Evolutionary conservation across 1,140 invertebrate species (phyloP), one percentile per base, ranked within the genome.

Genomic region (Polypedilum vanderplanki): DNA sequence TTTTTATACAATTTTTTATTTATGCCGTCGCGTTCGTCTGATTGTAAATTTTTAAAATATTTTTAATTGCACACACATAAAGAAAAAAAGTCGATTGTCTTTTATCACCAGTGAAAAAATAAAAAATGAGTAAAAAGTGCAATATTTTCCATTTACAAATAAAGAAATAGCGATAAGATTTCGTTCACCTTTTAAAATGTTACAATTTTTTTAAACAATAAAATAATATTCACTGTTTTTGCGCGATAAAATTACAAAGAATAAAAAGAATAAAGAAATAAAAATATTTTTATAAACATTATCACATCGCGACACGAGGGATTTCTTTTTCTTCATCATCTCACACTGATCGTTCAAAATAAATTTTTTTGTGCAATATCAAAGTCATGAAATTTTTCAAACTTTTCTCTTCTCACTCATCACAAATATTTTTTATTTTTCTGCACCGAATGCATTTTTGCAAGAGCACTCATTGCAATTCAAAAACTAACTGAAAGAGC

Each of bases 401-500:
- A 33, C 24, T 33, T 33, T 33, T 57, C 4, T n/a, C n/a, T 15
- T 57, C 15, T 57, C n/a, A 15, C 15, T n/a, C 46, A n/a, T 57
- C 10, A 57, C 12, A 12, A 57, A 46, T 3, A 46, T 46, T n/a
- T 57, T 57, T 57, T 12, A 57, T 57, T 57, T 46, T 46, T 15
- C 12, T 57, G 46, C 46, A 22, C 17, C 65, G 65, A 70, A 70
- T 70, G 65, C 65, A 70, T 22, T 70, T 70, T 70, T 70, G 65
- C 65, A 70, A 70, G 17, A 70, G 17, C 46, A 20, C 65, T 70
- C 65, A 70, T 70, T 70, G 65, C 65, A 70, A 70, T 70, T 70
- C 65, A 70, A 70, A 70, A 70, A 70, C 20, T 22, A 70, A 70
- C 65, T 70, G 65, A 70, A 70, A 70, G 65, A 67, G 64, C 64